A percentile compares a stretch with the other conserved stretches of the same genome.
Conservation (phyloP, 2,888 invertebrate species). For the Perizoma affinitatum region DNA sequence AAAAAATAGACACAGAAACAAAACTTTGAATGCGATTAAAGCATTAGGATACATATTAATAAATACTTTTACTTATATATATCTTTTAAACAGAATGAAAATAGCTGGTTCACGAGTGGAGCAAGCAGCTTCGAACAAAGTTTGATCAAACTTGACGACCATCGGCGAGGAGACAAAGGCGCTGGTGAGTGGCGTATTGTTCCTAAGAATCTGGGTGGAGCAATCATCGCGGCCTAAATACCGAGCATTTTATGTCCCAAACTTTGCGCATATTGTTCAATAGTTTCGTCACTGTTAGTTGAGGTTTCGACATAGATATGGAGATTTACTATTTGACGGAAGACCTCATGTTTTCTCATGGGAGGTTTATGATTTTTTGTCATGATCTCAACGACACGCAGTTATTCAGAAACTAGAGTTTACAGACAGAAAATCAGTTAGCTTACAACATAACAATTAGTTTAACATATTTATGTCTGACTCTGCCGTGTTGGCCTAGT, state of each 20-base stretch:
- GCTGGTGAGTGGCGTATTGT: slow-evolving; percentile 62
- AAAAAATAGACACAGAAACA: no score
- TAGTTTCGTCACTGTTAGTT: slow-evolving; percentile 25
- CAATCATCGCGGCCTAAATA: slow-evolving; percentile 73
- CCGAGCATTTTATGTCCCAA: slow-evolving; percentile 48
- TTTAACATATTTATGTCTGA: no score
- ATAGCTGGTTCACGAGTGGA: no score
- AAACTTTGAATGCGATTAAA: no score
- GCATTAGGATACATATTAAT: no score
- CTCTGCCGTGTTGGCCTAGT: no score
- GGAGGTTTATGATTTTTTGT: not conserved
- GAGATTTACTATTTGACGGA: slow-evolving; percentile 10
- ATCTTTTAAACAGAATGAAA: no score
- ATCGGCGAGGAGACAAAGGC: slow-evolving; percentile 58
- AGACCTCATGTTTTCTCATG: not conserved
- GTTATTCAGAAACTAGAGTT: not conserved
- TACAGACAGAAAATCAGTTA: not conserved
- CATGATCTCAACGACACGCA: not conserved
- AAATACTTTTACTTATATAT: no score
- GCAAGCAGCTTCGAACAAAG: slow-evolving; percentile 12
- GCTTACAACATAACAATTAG: not conserved
- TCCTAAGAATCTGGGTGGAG: slow-evolving; percentile 60
- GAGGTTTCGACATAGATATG: slow-evolving; percentile 9
- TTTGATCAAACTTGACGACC: slow-evolving; percentile 27
- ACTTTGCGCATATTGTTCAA: slow-evolving; percentile 37